A percentile compares a stretch with the other conserved stretches of the same genome.
Evolutionary conservation across 2,113 vertebrate species (phyloP).

Genomic region (Lepus europaeus): DNA sequence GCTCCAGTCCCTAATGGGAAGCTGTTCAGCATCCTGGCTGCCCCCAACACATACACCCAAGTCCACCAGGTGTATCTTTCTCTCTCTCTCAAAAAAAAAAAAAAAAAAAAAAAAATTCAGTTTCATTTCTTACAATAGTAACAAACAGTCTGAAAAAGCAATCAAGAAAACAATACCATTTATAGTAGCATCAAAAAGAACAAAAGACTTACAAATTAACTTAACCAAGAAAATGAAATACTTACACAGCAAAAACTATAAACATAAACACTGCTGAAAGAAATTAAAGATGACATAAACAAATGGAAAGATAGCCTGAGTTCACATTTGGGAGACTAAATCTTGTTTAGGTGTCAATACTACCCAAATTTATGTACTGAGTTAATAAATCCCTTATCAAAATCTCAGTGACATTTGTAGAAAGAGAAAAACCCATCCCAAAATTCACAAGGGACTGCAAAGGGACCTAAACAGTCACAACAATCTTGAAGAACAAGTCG

Average conservation of each 20-base stretch:
- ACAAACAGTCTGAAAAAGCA: neutral
- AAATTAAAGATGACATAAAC: neutral
- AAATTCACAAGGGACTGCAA: neutral
- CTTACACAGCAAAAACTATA: neutral
- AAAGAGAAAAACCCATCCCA: neutral
- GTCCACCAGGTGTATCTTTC: too few species aligned
- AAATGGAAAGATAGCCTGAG: neutral
- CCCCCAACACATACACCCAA: too few species aligned
- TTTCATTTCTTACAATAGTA: neutral
- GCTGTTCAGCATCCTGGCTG: too few species aligned
- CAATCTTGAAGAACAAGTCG: neutral
- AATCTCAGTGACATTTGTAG: neutral
- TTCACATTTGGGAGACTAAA: neutral
- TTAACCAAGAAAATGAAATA: neutral
- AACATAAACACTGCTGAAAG: neutral
- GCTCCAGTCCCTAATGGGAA: too few species aligned
- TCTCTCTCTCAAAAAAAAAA: too few species aligned
- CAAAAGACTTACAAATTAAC: neutral
- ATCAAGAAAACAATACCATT: neutral
- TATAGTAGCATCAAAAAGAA: neutral
- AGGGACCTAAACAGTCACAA: neutral
- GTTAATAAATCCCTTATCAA: neutral
- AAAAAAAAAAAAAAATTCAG: neutral
- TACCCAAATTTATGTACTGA: neutral
- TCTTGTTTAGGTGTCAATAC: neutral